Evolutionary conservation across 2,888 invertebrate species (phyloP), one percentile per base, ranked within the genome.

Genomic region (Ochlodes sylvanus): DNA sequence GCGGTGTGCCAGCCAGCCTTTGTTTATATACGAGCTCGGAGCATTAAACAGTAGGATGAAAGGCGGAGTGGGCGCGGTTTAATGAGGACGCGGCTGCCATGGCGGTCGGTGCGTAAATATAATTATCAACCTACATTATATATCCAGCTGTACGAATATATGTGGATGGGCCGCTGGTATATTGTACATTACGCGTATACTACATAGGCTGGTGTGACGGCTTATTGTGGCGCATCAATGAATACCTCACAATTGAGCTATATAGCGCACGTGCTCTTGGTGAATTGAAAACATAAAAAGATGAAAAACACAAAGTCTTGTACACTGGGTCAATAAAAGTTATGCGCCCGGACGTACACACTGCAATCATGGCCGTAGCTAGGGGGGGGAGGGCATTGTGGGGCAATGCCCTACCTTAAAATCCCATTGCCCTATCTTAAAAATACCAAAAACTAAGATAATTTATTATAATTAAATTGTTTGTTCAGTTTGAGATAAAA

Each of bases 61-160:
- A 62, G 52, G 27, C 63, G 52, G 47, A 63, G 63, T 63, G 63
- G 63, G 63, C 63, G 63, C 54, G 63, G 63, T 42, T 55, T 63
- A 63, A 63, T 42, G 63, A 63, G 63, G 63, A 42, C 50, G 14
- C 38, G 17, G 19, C 50, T n/a, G 42, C 42, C 21, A 7, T 32
- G 34, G 44, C 34, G 47, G 47, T 50, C 7, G n/a, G n/a, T 17
- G 15, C 32, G 47, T 52, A 34, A 42, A 44, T 50, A 62, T 62
- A 62, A 62, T 62, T 38, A 62, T 50, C 34, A 50, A 34, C 61
- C 14, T 34, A 62, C 38, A 62, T 62, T 47, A 32, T 32, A 19
- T 44, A 14, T 58, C 12, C 9, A 44, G 21, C 14, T 44, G 27
- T 7, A 58, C 2, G n/a, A 58, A 58, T 17, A 7, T 47, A 47